Base-by-base conservation (phyloP, 2,113 vertebrate genomes). In the Hirundichthys speculiger region DNA sequence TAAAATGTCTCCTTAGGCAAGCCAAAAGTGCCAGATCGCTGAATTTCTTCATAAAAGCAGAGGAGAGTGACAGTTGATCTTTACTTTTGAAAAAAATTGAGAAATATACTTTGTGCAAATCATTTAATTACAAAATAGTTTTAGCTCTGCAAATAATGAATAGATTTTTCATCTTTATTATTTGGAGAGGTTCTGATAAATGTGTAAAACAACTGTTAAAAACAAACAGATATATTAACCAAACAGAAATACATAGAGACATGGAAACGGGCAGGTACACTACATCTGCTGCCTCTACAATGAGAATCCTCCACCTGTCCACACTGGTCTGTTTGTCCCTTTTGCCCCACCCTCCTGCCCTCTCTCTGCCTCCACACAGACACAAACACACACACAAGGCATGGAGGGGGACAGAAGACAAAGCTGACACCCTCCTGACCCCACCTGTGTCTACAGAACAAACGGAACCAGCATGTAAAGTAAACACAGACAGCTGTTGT, bases 401-500 rank as follows among this genome's bases (percentile, higher is more conserved):
- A 55, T 73, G 50, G 50, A 72, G 58, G 71, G 64, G 81, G 82
- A 77, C 83, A 87, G 85, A 76, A 90, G 84, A 86, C 88, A 90
- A 89, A 87, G 86, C 87, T 81, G 86, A 87, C 86, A 87, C 69
- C 71, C 79, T 80, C 45, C 72, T 84, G 75, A 86, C 84, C 86
- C 64, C 79, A 86, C 57, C 75, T 78, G 75, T 74, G 56, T 86
- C 79, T 73, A 74, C 69, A 87, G 81, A 89, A 87, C 86, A 88
- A 89, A 88, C 82, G 84, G 66, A 82, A 82, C 56, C 73, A 77
- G 84, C 82, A 77, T 75, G 75, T 88, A 89, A 86, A 89, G 83
- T 88, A 90, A 86, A 90, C 89, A 91, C 72, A 80, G 77, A 86
- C 90, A 90, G 88, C 86, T 90, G 88, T 82, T 85, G 69, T 61